phyloP scores from a whole-genome alignment of 2,113 vertebrate genomes.

The Cryptomyrus ogoouensis region DNA sequence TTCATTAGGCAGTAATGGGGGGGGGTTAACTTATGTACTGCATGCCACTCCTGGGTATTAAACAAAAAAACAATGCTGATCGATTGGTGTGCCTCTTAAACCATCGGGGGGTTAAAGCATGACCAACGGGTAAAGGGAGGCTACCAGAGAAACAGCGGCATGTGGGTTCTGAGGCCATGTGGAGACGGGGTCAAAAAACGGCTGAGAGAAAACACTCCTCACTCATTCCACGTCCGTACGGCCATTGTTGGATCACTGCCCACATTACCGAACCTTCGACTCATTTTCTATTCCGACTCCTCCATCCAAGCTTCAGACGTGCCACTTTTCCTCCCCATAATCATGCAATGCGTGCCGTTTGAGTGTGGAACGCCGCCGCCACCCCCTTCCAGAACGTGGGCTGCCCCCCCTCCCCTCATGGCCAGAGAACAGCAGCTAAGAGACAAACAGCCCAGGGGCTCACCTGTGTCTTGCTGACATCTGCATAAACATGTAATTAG shows the following conservation, averaged over 20 bases:
- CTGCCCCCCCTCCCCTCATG: background rate
- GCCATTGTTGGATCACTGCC: background rate
- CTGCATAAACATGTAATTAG: background rate
- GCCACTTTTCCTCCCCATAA: background rate
- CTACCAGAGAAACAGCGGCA: background rate
- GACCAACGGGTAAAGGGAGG: background rate
- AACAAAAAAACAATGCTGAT: background rate
- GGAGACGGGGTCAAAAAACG: background rate
- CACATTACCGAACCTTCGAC: background rate
- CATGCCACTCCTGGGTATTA: background rate
- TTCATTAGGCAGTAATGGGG: constrained; percentile 50
- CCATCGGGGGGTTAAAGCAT: background rate
- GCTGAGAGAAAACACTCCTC: background rate
- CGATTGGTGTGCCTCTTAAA: background rate
- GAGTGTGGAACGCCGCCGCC: background rate
- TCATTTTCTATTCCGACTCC: background rate
- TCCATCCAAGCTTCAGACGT: background rate
- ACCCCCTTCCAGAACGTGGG: background rate
- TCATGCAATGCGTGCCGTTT: background rate
- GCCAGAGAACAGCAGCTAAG: background rate
- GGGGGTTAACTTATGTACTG: background rate
- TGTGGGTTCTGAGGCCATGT: background rate
- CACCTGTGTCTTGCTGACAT: background rate
- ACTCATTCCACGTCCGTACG: background rate
- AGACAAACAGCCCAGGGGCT: background rate